Percentiles rank a stretch among this genome's conserved stretches.
Conservation (phyloP, 2,888 invertebrate species). For the Sesamia inferens region DNA sequence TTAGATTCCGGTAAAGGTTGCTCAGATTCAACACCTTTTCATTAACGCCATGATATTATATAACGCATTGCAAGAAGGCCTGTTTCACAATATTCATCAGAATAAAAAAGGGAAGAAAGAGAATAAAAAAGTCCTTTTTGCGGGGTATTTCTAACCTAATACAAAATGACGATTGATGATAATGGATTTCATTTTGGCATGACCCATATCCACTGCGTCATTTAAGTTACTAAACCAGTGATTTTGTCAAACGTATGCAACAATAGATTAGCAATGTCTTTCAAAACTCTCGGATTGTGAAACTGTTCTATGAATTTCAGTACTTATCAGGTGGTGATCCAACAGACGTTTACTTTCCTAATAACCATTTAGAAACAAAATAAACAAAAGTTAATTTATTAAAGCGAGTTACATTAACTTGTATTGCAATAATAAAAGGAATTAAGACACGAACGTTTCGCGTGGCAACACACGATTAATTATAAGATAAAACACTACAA, state of each 20-base stretch:
- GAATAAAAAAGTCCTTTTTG: neutral
- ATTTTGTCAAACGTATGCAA: neutral
- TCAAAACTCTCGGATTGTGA: neutral
- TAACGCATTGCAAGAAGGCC: neutral
- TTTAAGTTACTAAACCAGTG: neutral
- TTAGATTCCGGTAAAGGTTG: slow-evolving; percentile 25
- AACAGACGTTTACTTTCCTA: slow-evolving; percentile 1
- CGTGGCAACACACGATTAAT: slow-evolving; percentile 60
- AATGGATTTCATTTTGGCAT: neutral
- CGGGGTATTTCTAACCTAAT: neutral
- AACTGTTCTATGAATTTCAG: neutral
- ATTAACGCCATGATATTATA: slow-evolving; percentile 9
- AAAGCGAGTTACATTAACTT: slow-evolving; percentile 34
- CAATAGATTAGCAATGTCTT: neutral
- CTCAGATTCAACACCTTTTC: slow-evolving; percentile 14
- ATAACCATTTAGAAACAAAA: slow-evolving; percentile 26
- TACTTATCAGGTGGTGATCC: neutral
- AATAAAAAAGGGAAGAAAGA: neutral
- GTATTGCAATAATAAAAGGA: slow-evolving; percentile 53
- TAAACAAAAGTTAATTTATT: slow-evolving; percentile 41
- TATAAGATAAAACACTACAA: slow-evolving; percentile 50
- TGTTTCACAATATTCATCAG: neutral
- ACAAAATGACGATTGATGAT: neutral
- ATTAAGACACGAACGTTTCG: slow-evolving; percentile 60
- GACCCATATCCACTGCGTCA: neutral